phyloP scores from a whole-genome alignment of 2,113 vertebrate species.

The Mobula birostris region DNA sequence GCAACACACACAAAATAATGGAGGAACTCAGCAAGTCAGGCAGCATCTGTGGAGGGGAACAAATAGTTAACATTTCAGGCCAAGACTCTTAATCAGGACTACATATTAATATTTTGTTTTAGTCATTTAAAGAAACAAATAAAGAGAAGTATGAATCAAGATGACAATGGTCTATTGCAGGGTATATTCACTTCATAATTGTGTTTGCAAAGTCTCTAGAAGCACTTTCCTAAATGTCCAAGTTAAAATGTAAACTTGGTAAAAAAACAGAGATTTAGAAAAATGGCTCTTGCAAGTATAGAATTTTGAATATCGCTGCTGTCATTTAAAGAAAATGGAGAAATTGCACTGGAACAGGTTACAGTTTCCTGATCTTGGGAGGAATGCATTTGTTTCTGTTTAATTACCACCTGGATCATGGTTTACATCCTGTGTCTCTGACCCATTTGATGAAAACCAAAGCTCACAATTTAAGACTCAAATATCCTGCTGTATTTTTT shows the following conservation, averaged over 20 bases:
- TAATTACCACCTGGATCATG: background rate
- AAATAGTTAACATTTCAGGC: too few relatives aligned
- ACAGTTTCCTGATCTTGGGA: background rate
- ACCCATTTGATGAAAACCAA: too few relatives aligned
- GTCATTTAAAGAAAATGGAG: background rate
- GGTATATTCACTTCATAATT: background rate
- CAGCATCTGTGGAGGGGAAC: too few relatives aligned
- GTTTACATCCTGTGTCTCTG: background rate
- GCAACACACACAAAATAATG: too few relatives aligned
- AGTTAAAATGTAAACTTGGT: background rate
- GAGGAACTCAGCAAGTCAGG: too few relatives aligned
- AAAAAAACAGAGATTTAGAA: background rate
- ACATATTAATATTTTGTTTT: background rate
- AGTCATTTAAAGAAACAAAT: background rate
- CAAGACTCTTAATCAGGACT: too few relatives aligned
- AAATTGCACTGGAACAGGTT: background rate
- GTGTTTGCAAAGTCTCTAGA: background rate
- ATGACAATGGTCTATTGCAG: background rate
- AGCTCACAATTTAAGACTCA: too few relatives aligned
- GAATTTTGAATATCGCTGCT: background rate
- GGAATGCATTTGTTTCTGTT: background rate
- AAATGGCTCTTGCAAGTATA: background rate
- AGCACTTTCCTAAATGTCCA: background rate
- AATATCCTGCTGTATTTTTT: too few relatives aligned
- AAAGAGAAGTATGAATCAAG: background rate